These are phyloP conservation scores for Leptinotarsa undecemlineata DNA, from an alignment of 1,140 invertebrate genomes.

Conservation along the genomic window DNA sequence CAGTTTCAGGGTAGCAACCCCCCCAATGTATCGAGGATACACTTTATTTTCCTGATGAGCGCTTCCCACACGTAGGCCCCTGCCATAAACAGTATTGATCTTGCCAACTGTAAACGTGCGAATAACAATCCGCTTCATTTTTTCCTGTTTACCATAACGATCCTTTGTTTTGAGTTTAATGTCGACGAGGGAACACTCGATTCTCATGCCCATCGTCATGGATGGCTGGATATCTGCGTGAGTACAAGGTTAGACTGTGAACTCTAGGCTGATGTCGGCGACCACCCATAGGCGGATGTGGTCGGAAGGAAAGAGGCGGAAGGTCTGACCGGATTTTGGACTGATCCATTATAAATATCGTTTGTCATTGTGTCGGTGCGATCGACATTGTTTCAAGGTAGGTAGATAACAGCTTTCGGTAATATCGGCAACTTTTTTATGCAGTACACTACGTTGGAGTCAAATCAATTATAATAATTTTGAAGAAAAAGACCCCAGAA, in stretches of 20 bases:
- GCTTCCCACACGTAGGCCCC: neutral
- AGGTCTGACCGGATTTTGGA: neutral
- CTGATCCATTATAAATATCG: no score
- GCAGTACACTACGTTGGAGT: no score
- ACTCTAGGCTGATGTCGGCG: slow-evolving; percentile 3
- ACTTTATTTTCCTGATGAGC: no score
- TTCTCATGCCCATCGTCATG: slow-evolving; percentile 5
- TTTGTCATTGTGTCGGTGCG: no score
- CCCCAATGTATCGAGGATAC: no score
- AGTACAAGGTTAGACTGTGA: slow-evolving; percentile 5
- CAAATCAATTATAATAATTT: no score
- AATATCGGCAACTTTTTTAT: no score
- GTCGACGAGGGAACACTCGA: slow-evolving; percentile 3
- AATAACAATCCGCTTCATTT: slow-evolving; percentile 4
- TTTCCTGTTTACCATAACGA: slow-evolving; percentile 8
- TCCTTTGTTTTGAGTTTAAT: slow-evolving; percentile 3
- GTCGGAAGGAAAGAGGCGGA: neutral
- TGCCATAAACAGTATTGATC: neutral
- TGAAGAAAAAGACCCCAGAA: no score
- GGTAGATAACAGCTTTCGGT: no score
- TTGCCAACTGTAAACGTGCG: neutral
- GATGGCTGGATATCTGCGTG: slow-evolving; percentile 4
- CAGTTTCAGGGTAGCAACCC: no score
- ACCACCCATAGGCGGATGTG: slow-evolving; percentile 4
- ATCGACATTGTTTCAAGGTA: no score